Conservation (phyloP, 2,888 invertebrate species). For the Lepidonotus clava region DNA sequence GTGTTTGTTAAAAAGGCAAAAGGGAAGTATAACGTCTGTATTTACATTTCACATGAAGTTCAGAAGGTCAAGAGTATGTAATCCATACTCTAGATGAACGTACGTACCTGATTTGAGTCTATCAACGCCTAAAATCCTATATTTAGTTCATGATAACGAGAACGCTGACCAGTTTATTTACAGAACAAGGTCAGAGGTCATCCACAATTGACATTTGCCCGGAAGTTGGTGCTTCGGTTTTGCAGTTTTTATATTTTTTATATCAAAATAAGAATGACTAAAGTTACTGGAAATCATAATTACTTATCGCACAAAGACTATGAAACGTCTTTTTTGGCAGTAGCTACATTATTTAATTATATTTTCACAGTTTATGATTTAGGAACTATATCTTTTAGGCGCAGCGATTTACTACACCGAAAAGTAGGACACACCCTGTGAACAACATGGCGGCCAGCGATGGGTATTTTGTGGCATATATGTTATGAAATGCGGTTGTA, state of each 20-base stretch:
- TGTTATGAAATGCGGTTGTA: slow-evolving; percentile 34
- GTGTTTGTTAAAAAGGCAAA: too few relatives aligned
- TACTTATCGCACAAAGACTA: too few relatives aligned
- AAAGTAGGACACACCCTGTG: slow-evolving; percentile 51
- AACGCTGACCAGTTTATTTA: slow-evolving; percentile 43
- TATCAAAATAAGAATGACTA: not conserved
- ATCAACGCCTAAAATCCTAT: not conserved
- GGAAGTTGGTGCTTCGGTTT: not conserved
- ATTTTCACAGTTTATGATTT: not conserved
- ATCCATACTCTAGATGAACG: too few relatives aligned
- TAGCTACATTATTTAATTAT: not conserved
- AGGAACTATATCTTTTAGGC: not conserved
- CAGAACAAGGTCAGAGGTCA: slow-evolving; percentile 44
- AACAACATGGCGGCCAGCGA: slow-evolving; percentile 51
- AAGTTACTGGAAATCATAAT: too few relatives aligned
- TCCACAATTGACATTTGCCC: not conserved
- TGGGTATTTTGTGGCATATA: slow-evolving; percentile 20
- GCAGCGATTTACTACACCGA: not conserved
- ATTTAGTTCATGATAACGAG: not conserved
- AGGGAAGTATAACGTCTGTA: too few relatives aligned
- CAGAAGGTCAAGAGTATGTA: too few relatives aligned
- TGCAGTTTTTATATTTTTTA: not conserved
- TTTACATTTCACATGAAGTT: too few relatives aligned
- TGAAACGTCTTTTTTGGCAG: too few relatives aligned
- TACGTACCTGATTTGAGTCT: not conserved